Evolutionary conservation across 2,113 vertebrate species (phyloP).

Genomic region (Triplophysa dalaica): DNA sequence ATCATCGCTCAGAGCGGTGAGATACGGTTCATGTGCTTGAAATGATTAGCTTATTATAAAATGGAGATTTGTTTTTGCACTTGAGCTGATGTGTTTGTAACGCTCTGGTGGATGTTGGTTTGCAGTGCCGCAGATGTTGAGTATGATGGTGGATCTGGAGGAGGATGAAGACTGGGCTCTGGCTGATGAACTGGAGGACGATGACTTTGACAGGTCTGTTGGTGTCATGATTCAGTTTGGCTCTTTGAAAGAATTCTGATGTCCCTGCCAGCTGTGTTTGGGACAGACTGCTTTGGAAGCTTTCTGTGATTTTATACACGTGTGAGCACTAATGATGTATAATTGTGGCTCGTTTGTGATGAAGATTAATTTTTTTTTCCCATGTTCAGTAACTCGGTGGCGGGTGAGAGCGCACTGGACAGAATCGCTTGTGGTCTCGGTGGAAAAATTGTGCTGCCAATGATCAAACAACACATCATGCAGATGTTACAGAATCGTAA

Average conservation of each 20-base stretch:
- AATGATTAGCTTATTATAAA: too few species aligned
- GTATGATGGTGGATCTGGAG: constrained; percentile 99
- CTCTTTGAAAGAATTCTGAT: too few species aligned
- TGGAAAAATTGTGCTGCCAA: constrained; percentile 93
- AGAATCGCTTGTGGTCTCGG: constrained; percentile 96
- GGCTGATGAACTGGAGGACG: constrained; percentile 93
- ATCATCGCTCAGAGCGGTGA: constrained; percentile 93
- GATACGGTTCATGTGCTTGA: constrained; percentile 51
- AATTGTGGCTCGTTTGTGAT: too few species aligned
- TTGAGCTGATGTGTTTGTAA: neutral
- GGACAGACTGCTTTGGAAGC: too few species aligned
- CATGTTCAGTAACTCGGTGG: constrained; percentile 87
- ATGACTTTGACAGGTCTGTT: constrained; percentile 93
- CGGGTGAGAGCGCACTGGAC: constrained; percentile 95
- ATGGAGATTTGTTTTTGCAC: too few species aligned
- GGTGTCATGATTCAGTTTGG: too few species aligned
- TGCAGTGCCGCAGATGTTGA: constrained; percentile 94
- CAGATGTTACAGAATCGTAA: constrained; percentile 97
- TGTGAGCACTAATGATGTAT: too few species aligned
- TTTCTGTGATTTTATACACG: neutral
- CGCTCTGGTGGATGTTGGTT: neutral
- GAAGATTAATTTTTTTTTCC: too few species aligned
- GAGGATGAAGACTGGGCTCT: constrained; percentile 97
- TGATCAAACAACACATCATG: constrained; percentile 99
- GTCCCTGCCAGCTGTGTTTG: too few species aligned